phyloP scores from a whole-genome alignment of 2,888 invertebrate species.

The Cartodere bifasciata region DNA sequence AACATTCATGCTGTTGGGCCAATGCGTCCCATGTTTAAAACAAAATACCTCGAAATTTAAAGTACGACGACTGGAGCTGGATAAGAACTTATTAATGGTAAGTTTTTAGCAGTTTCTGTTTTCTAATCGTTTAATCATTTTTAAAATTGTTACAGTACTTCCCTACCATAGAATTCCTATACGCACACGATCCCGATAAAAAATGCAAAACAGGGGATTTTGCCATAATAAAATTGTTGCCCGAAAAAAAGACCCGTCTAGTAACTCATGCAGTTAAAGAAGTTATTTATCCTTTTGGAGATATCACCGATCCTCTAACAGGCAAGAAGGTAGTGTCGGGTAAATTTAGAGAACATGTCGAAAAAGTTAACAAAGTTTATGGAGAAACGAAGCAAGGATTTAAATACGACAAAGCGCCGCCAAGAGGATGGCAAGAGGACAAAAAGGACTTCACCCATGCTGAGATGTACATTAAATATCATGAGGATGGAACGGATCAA shows the following conservation, averaged over 20 bases:
- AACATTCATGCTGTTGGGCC: conserved; percentile 40
- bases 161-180: conserved; percentile 54
- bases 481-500: conserved; percentile 61
- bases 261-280: conserved; percentile 71
- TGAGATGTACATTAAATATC: conserved; percentile 64
- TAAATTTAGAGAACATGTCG: conserved; percentile 63
- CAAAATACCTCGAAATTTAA: conserved; percentile 67
- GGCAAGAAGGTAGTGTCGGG: conserved; percentile 65
- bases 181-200: conserved; percentile 67
- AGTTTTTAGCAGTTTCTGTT: conserved; percentile 17
- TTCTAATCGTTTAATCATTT: conserved; percentile 10
- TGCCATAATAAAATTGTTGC: conserved; percentile 63
- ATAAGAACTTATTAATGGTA: conserved; percentile 69
- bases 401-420: conserved; percentile 63
- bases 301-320: conserved; percentile 75
- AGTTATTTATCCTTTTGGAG: conserved; percentile 69
- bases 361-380: conserved; percentile 51
- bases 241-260: conserved; percentile 57
- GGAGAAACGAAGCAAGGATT: conserved; percentile 56
- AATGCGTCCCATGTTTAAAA: conserved; percentile 67
- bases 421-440: conserved; percentile 71
- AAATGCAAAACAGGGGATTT: conserved; percentile 72
- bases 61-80: conserved; percentile 60
- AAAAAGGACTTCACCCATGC: conserved; percentile 70
- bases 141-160: conserved; percentile 54